These are phyloP conservation scores for Delphinus delphis DNA, from an alignment of 2,113 vertebrate species.

Conservation along the genomic window DNA sequence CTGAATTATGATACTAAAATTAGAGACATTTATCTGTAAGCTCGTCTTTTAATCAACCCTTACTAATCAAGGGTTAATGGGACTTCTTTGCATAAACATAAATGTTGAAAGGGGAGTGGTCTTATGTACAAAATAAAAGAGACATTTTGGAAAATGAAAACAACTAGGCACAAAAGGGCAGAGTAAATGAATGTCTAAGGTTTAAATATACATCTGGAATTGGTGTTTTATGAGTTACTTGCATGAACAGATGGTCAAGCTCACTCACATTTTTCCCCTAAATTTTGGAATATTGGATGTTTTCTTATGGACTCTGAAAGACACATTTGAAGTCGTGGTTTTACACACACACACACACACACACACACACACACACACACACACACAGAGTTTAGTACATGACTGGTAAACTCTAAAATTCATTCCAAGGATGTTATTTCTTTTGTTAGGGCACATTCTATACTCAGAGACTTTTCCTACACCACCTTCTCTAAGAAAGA, in stretches of 20 bases:
- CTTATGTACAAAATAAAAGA: background rate
- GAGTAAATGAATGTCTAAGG: background rate
- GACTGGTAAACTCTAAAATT: background rate
- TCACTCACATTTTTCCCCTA: background rate
- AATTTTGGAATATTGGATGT: constrained; percentile 10
- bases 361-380: background rate
- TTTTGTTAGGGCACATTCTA: background rate
- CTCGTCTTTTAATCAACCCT: background rate
- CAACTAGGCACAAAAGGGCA: background rate
- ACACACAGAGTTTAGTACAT: background rate
- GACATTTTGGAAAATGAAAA: background rate
- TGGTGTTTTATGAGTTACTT: constrained; percentile 6
- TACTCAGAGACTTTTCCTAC: background rate
- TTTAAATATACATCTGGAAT: background rate
- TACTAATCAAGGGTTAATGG: background rate
- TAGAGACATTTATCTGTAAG: background rate
- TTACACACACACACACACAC: background rate
- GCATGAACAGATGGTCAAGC: constrained; percentile 34
- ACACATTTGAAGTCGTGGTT: background rate
- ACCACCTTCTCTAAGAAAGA: background rate
- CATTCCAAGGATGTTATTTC: background rate
- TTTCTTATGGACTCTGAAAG: background rate
- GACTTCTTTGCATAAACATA: background rate
- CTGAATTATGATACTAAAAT: background rate
- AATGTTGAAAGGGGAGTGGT: background rate